phyloP scores from a whole-genome alignment of 2,888 invertebrate species.

The Ctenicera cuprea region DNA sequence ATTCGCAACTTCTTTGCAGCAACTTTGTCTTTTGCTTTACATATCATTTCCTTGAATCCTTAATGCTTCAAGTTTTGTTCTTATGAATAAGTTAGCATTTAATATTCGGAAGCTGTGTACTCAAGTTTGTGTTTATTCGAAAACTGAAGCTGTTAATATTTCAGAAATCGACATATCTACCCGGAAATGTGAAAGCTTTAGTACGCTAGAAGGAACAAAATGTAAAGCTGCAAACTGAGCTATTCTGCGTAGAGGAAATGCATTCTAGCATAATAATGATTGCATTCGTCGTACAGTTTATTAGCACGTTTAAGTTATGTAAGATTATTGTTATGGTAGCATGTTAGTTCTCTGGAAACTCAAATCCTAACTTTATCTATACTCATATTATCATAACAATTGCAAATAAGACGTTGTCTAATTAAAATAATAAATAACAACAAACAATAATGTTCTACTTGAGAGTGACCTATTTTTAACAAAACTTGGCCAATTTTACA shows the following conservation, averaged over 20 bases:
- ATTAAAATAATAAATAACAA: too few relatives aligned
- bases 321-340: slow-evolving; percentile 3
- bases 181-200: background rate
- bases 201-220: background rate
- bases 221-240: background rate
- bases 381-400: too few relatives aligned
- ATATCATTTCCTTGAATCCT: slow-evolving; percentile 4
- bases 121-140: slow-evolving; percentile 15
- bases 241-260: background rate
- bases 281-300: slow-evolving; percentile 19
- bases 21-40: slow-evolving; percentile 14
- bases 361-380: too few relatives aligned
- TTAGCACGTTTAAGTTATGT: background rate
- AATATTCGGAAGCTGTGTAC: slow-evolving; percentile 11
- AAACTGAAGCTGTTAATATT: slow-evolving; percentile 18
- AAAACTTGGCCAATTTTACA: too few relatives aligned
- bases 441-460: too few relatives aligned
- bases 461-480: too few relatives aligned
- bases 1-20: slow-evolving; percentile 14
- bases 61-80: slow-evolving; percentile 16
- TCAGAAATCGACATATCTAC: background rate
- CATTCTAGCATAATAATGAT: slow-evolving; percentile 9
- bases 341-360: too few relatives aligned
- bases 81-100: slow-evolving; percentile 18
- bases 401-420: too few relatives aligned